phyloP scores from a whole-genome alignment of 2,888 invertebrate species.

The Melipona bicolor region DNA sequence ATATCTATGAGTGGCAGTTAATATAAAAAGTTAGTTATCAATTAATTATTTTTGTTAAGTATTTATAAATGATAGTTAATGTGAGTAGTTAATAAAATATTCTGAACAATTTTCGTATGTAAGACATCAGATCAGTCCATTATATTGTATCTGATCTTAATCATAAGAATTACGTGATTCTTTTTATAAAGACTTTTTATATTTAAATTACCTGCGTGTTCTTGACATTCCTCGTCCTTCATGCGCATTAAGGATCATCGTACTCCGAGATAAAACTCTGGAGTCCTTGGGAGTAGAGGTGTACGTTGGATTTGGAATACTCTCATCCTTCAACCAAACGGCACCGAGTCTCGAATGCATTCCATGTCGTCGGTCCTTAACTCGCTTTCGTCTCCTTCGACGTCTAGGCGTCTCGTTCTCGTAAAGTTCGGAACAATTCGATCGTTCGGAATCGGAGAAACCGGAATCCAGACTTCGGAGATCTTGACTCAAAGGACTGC shows the following conservation, averaged over 20 bases:
- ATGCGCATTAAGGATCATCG: background rate
- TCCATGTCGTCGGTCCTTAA: slow-evolving; percentile 32
- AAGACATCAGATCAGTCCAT: slow-evolving; percentile 24
- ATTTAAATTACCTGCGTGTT: slow-evolving; percentile 46
- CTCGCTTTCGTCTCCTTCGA: slow-evolving; percentile 48
- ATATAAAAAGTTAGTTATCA: background rate
- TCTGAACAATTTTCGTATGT: background rate
- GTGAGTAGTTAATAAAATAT: background rate
- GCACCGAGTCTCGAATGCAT: slow-evolving; percentile 19
- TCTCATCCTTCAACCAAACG: slow-evolving; percentile 54
- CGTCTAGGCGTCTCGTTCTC: slow-evolving; percentile 60
- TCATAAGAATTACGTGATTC: background rate
- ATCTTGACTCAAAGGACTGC: slow-evolving; percentile 74
- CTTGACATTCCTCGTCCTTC: slow-evolving; percentile 10
- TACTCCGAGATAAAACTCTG: slow-evolving; percentile 32
- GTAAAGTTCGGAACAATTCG: slow-evolving; percentile 79
- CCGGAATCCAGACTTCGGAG: slow-evolving; percentile 92
- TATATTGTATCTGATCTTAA: slow-evolving; percentile 27
- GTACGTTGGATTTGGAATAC: slow-evolving; percentile 72
- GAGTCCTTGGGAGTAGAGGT: slow-evolving; percentile 79
- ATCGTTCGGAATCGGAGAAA: slow-evolving; percentile 91
- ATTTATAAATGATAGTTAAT: background rate
- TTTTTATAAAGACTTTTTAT: background rate
- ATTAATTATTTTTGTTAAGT: too few relatives aligned
- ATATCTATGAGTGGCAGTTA: background rate